phyloP scores from a whole-genome alignment of 2,113 vertebrate genomes.

The Ameiurus melas region DNA sequence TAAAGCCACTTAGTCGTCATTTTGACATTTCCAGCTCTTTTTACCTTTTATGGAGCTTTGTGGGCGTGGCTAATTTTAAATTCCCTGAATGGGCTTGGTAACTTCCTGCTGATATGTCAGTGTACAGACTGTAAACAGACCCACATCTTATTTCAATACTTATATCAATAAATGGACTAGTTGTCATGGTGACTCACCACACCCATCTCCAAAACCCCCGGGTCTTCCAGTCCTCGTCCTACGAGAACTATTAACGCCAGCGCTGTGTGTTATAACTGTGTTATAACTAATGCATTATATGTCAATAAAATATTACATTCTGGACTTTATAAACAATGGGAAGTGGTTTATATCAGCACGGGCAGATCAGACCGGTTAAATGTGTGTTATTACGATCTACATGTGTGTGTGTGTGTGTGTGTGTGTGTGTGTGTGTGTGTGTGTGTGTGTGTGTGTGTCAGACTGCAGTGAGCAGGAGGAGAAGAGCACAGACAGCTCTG shows the following conservation, averaged over 20 bases:
- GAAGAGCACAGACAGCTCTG: constrained; percentile 84
- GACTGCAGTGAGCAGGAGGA: constrained; percentile 97
- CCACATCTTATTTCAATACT: background rate
- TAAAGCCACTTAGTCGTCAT: background rate
- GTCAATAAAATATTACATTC: background rate
- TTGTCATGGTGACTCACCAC: background rate
- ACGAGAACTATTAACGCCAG: background rate
- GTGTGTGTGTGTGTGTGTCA: constrained; percentile 55
- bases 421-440: background rate
- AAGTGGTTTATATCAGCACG: too few relatives aligned
- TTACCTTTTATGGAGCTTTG: constrained; percentile 1
- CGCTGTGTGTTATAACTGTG: background rate
- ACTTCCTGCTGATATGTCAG: too few relatives aligned
- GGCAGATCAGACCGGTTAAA: background rate
- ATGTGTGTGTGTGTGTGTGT: constrained; percentile 3
- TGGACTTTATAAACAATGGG: background rate
- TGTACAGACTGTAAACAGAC: too few relatives aligned
- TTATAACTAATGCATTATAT: background rate
- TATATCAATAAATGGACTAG: background rate
- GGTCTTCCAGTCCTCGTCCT: background rate
- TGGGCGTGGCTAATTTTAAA: background rate
- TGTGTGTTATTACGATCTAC: background rate
- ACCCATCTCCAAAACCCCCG: background rate
- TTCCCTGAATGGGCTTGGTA: background rate
- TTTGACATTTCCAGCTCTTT: background rate